Base-by-base conservation (phyloP, 2,888 invertebrate species). In the Euzophera pinguis region DNA sequence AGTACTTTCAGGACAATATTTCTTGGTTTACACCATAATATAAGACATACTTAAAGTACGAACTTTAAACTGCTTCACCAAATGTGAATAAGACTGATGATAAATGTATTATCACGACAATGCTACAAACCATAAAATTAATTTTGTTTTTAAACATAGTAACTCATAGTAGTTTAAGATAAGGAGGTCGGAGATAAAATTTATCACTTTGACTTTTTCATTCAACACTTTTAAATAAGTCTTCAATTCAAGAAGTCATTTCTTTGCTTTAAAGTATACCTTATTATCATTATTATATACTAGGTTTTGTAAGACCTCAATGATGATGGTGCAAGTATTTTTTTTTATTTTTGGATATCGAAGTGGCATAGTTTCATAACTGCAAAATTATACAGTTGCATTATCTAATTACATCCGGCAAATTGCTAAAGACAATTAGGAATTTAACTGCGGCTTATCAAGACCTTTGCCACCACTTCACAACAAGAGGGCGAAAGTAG, bases 351-450 rank as follows among this genome's bases (percentile, higher is more conserved):
- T 5, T 22, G 22, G 5, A 12, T 38, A 6, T 13, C 38, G 2
- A 13, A 38, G 12, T 37, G n/a, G 29, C 37, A 39, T 13, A 10
- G 29, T 48, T 37, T 22, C 22, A 13, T 22, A 50, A 43, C 17
- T 56, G 65, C 69, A 70, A 73, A 63, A 69, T 73, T 69, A 67
- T 59, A 68, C 65, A 13, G 8, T 6, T 35, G 10, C 57, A 64
- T 68, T 76, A 78, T 75, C 72, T 66, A 60, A 54, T 64, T 65
- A 81, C 81, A 83, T 84, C 83, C 84, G 83, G 82, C 79, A 82
- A 84, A 83, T 83, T 79, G 73, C 73, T 73, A 69, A 78, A 79
- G 77, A 65, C 66, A 78, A 79, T 77, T 73, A 64, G 61, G 67
- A 73, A 59, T 65, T 67, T 42, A 73, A 78, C 65, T 67, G 59